Conservation (phyloP, 2,888 invertebrate species). For the Tipula vernalis region DNA sequence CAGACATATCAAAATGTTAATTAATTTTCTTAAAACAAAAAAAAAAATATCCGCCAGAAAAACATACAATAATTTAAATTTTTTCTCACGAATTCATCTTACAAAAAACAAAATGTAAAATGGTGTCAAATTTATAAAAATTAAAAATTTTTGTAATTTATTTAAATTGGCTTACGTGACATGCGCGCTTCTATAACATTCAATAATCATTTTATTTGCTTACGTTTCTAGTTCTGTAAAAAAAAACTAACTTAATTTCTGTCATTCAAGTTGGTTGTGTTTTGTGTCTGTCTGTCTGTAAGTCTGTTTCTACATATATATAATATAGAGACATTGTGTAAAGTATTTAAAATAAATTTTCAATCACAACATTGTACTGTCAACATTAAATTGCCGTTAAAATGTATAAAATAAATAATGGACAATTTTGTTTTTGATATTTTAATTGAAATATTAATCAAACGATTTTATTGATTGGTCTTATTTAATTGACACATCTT, state of each 20-base stretch:
- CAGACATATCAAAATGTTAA: not conserved
- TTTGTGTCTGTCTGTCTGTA: not conserved
- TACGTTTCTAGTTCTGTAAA: not conserved
- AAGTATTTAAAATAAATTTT: not conserved
- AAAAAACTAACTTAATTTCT: not conserved
- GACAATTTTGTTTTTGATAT: not conserved
- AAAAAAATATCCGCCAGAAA: not conserved
- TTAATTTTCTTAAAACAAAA: not conserved
- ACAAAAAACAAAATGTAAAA: not conserved
- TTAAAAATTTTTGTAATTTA: not conserved
- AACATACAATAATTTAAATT: not conserved
- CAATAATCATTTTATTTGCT: not conserved
- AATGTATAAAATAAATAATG: not conserved
- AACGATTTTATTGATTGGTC: not conserved
- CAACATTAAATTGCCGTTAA: not conserved
- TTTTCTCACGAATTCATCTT: not conserved
- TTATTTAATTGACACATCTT: constrained; percentile 4
- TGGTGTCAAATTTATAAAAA: not conserved
- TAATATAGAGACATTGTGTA: not conserved
- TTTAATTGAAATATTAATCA: not conserved
- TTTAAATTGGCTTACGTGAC: not conserved
- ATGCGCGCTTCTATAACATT: not conserved
- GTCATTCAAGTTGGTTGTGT: not conserved
- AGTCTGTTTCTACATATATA: not conserved
- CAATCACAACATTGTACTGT: not conserved